Conservation (phyloP, 2,888 invertebrate species). For the Oligia strigilis region DNA sequence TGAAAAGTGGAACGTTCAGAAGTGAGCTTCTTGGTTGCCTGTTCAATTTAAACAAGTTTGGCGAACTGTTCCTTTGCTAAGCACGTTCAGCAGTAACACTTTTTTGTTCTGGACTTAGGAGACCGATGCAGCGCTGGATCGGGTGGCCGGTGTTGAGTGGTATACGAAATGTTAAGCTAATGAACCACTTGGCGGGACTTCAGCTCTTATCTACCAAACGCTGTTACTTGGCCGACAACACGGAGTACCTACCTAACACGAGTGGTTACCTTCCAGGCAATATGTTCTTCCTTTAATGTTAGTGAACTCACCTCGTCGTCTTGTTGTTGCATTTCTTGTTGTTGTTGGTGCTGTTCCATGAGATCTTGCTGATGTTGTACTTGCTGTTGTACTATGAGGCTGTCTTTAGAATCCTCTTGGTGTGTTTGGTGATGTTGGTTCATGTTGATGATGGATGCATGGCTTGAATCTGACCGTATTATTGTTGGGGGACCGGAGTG, state of each 20-base stretch:
- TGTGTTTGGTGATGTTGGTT: conserved; percentile 84
- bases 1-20: neutral
- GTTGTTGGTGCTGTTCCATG: conserved; percentile 87
- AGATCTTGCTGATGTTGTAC: conserved; percentile 88
- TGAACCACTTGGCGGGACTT: neutral
- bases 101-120: neutral
- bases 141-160: neutral
- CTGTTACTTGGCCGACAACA: neutral
- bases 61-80: neutral
- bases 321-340: conserved; percentile 87
- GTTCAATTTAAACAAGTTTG: neutral
- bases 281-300: neutral
- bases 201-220: neutral
- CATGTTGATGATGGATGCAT: conserved; percentile 84
- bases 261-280: neutral
- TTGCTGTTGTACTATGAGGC: conserved; percentile 87
- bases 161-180: neutral
- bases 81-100: neutral
- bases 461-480: conserved; percentile 86
- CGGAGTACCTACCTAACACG: neutral
- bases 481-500: conserved; percentile 87
- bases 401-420: conserved; percentile 88
- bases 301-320: conserved; percentile 83
- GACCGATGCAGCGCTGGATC: neutral
- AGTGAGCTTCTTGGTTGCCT: neutral